phyloP scores from a whole-genome alignment of 2,113 vertebrate species.

The Tragelaphus strepsiceros region DNA sequence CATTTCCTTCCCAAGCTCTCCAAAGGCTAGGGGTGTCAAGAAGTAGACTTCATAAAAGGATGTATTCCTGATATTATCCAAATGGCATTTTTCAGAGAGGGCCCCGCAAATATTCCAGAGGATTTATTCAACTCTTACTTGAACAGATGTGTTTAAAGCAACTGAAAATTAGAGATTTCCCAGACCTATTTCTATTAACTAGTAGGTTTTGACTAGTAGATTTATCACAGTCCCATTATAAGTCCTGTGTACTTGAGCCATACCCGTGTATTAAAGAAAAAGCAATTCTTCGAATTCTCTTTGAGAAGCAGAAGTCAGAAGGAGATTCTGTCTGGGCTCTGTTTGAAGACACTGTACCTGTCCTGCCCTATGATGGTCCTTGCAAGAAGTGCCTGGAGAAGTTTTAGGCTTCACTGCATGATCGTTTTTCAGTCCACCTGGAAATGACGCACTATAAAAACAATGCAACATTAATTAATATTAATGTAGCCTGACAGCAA shows the following conservation, averaged over 20 bases:
- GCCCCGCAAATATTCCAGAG: not conserved
- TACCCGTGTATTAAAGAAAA: not conserved
- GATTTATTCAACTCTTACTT: not conserved
- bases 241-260: not conserved
- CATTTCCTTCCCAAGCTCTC: not conserved
- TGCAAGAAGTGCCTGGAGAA: conserved; percentile 58
- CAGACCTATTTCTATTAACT: not conserved
- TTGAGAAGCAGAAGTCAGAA: not conserved
- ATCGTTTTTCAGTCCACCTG: conserved; percentile 48
- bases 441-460: conserved; percentile 55
- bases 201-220: not conserved
- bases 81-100: not conserved
- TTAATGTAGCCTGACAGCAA: not conserved
- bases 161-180: not conserved
- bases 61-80: not conserved
- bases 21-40: not conserved
- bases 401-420: conserved; percentile 33
- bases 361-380: conserved; percentile 81
- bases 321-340: not conserved
- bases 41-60: not conserved
- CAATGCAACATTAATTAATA: conserved; percentile 4
- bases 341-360: conserved; percentile 76
- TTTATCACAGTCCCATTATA: not conserved
- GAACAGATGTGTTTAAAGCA: not conserved
- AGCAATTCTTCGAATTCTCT: not conserved